Evolutionary conservation across 2,888 invertebrate genomes (phyloP).

Genomic region (Dyspetes luteomarginatus): DNA sequence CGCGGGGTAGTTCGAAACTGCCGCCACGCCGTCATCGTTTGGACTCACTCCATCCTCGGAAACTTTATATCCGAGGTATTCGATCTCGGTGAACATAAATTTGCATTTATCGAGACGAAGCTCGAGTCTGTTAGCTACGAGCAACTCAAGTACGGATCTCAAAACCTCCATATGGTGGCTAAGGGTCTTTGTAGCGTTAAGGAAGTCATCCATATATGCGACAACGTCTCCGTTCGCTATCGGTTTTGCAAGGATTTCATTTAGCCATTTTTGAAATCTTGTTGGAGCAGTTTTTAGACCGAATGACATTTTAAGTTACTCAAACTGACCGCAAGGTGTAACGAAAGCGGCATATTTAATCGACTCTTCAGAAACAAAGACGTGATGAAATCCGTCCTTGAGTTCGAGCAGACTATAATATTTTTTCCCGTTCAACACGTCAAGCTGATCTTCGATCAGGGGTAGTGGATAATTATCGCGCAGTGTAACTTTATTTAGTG

Average conservation of each 20-base stretch:
- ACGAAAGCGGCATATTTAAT: slow-evolving; percentile 50
- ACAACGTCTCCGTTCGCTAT: slow-evolving; percentile 46
- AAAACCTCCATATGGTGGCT: slow-evolving; percentile 52
- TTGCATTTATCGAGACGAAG: slow-evolving; percentile 1
- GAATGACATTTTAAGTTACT: slow-evolving; percentile 52
- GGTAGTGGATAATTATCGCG: slow-evolving; percentile 63
- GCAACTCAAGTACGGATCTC: slow-evolving; percentile 31
- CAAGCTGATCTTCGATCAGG: slow-evolving; percentile 60
- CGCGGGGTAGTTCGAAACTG: slow-evolving; percentile 6
- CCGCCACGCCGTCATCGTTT: slow-evolving; percentile 21
- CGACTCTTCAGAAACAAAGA: slow-evolving; percentile 29
- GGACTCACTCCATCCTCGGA: slow-evolving; percentile 11
- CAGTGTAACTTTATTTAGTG: slow-evolving; percentile 45
- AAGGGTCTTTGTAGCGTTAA: slow-evolving; percentile 53
- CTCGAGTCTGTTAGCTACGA: slow-evolving; percentile 43
- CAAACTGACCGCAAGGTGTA: slow-evolving; percentile 44
- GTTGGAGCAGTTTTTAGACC: slow-evolving; percentile 39
- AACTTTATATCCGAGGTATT: slow-evolving; percentile 29
- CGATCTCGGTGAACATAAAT: background rate
- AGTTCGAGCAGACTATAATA: slow-evolving; percentile 52
- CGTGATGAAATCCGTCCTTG: slow-evolving; percentile 48
- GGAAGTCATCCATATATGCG: slow-evolving; percentile 62
- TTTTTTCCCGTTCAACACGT: slow-evolving; percentile 48
- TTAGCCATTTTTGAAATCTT: slow-evolving; percentile 35
- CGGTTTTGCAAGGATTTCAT: slow-evolving; percentile 8